Evolutionary conservation across 2,888 invertebrate genomes (phyloP), one percentile per base, ranked within the genome.

Genomic region (Oscheius myriophilus): DNA sequence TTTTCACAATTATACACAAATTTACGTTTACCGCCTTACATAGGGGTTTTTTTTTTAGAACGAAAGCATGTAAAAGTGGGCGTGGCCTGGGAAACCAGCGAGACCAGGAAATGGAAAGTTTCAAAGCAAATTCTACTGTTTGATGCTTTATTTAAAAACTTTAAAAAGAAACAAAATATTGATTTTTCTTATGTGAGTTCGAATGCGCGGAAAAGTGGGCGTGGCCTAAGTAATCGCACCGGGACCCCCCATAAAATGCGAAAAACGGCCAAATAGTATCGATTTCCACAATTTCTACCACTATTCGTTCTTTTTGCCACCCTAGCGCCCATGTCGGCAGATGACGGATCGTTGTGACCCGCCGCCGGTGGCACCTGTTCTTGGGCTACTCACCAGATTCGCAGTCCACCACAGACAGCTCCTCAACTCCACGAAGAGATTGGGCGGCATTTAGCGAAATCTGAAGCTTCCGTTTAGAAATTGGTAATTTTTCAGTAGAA

Each of bases 381-480:
- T 25, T 49, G 16, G 11, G 49, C 49, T 49, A 42, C 54, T 61
- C 49, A 67, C 67, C 67, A 21, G 59, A 52, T n/a, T 51, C 59
- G 61, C 67, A 67, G 39, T 67, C 61, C 18, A 67, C 67, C 16
- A 67, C 55, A 12, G 67, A 33, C 23, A 67, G n/a, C 16, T 67
- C 61, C 23, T 67, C 67, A 23, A 67, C 16, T 43, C 61, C 67
- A 41, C 61, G 51, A 3, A 67, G 53, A 26, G 59, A 33, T 51
- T 59, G 67, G 51, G 67, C 61, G 6, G 67, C 67, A 26, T 67
- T 23, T 6, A 67, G 52, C 26, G 67, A 59, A 42, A 67, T 67
- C 67, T 67, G 41, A 16, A 55, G 21, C 7, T 12, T 42, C 16
- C 26, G 4, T 45, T n/a, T 43, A 52, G 23, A 18, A 33, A 33